Conservation (phyloP, 1,140 invertebrate genomes). For the Caenorhabditis elegans region WBcel235 BX284602.5:10227501-10228000, state of each 20-base stretch:
- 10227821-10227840: slow-evolving; percentile 64
- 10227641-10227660: no score
- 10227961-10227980: slow-evolving; percentile 85
- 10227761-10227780: slow-evolving; percentile 56
- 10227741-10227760: slow-evolving; percentile 52
- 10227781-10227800: slow-evolving; percentile 61
- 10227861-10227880: slow-evolving; percentile 53
- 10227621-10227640: no score
- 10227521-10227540: no score
- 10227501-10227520: no score
- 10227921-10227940: slow-evolving; percentile 55
- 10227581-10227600: no score
- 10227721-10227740: slow-evolving; percentile 50
- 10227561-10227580: no score
- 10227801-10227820: slow-evolving; percentile 62
- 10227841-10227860: slow-evolving; percentile 62
- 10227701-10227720: slow-evolving; percentile 63
- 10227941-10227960: slow-evolving; percentile 73
- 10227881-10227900: slow-evolving; percentile 66
- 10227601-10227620: no score
- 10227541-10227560: no score
- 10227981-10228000: slow-evolving; percentile 92
- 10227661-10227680: not conserved
- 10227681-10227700: not conserved
- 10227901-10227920: slow-evolving; percentile 62